Conservation (phyloP, 2,113 vertebrate species). For the Elephantulus edwardii region DNA sequence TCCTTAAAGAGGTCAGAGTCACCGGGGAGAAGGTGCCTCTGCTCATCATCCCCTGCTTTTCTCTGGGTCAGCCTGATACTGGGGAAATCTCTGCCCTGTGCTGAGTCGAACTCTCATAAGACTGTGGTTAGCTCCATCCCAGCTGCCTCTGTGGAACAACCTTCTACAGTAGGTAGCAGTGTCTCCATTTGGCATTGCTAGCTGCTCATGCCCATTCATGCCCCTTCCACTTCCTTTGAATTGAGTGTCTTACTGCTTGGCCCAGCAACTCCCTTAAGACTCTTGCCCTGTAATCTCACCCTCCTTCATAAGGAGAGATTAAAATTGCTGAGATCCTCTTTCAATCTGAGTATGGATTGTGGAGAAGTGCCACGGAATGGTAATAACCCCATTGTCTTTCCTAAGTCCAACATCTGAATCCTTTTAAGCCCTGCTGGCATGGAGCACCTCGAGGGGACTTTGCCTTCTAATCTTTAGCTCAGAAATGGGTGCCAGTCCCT, state of each 20-base stretch:
- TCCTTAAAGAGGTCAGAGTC: not conserved
- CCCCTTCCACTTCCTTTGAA: not conserved
- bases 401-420: not conserved
- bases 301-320: not conserved
- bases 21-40: not conserved
- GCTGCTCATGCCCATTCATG: no score
- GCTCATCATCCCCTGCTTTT: not conserved
- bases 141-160: not conserved
- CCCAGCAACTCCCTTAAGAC: not conserved
- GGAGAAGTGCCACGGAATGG: not conserved
- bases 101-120: not conserved
- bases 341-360: not conserved
- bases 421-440: not conserved
- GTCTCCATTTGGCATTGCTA: not conserved
- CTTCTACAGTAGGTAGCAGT: rapidly evolving
- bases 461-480: not conserved
- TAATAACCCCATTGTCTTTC: not conserved
- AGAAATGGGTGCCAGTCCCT: not conserved
- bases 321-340: not conserved
- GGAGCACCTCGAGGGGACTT: not conserved
- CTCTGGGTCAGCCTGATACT: not conserved
- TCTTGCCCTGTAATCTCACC: not conserved
- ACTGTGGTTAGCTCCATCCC: not conserved
- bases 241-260: not conserved
- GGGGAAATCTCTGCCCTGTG: not conserved